These are phyloP conservation scores for Danaus plexippus DNA, from an alignment of 1,140 invertebrate genomes.

Conservation along the genomic window DNA sequence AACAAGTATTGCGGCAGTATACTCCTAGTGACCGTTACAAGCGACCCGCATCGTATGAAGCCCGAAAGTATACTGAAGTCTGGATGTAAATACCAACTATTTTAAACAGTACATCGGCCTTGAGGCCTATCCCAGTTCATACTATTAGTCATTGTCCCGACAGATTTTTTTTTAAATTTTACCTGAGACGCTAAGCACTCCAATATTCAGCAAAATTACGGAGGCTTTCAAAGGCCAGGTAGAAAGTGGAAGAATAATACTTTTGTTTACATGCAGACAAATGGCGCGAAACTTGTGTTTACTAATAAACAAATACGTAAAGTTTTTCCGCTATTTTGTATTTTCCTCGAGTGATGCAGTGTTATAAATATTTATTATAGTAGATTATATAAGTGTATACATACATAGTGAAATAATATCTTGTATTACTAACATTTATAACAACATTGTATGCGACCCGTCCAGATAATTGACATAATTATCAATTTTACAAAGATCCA, in stretches of 20 bases:
- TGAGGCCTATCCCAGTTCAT: conserved; percentile 53
- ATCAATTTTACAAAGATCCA: too few relatives aligned
- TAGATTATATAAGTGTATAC: too few relatives aligned
- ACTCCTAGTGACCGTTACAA: conserved; percentile 21
- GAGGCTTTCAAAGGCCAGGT: conserved; percentile 27
- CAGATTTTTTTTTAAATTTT: conserved; percentile 40
- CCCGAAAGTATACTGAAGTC: conserved; percentile 60
- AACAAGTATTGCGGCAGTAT: conserved; percentile 35
- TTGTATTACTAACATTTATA: too few relatives aligned
- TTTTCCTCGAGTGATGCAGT: conserved; percentile 15
- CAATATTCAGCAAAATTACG: conserved; percentile 31
- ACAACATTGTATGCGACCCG: too few relatives aligned
- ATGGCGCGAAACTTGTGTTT: conserved; percentile 62
- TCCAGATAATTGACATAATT: too few relatives aligned
- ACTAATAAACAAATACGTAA: conserved; percentile 43
- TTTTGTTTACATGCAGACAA: conserved; percentile 52
- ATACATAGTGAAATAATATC: too few relatives aligned
- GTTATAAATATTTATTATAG: too few relatives aligned
- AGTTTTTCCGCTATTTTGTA: conserved; percentile 41
- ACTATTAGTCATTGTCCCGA: conserved; percentile 46
- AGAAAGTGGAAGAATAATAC: conserved; percentile 35
- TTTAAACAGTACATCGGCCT: conserved; percentile 63
- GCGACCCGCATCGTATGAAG: conserved; percentile 48
- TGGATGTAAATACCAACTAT: conserved; percentile 51
- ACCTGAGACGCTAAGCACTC: conserved; percentile 31